Evolutionary conservation across 2,888 invertebrate genomes (phyloP).

Genomic region (Phlogophora meticulosa): DNA sequence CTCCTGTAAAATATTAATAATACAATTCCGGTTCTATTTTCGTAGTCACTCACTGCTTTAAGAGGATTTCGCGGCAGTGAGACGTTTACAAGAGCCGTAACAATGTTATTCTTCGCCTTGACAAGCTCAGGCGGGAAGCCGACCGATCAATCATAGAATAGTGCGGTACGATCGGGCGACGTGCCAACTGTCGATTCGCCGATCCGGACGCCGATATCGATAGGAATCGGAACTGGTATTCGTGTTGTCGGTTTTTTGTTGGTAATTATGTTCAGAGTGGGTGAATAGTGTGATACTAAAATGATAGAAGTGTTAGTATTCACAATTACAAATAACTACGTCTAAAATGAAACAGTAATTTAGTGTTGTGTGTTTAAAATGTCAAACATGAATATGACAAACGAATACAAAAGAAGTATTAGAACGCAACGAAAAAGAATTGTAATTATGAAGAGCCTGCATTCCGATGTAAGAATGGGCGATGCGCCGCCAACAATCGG

Average conservation of each 20-base stretch:
- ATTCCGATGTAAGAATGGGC: slow-evolving; percentile 45
- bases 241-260: slow-evolving; percentile 43
- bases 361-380: neutral
- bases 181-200: slow-evolving; percentile 73
- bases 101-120: slow-evolving; percentile 89
- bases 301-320: slow-evolving; percentile 1
- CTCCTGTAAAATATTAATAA: slow-evolving; percentile 65
- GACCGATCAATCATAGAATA: slow-evolving; percentile 86
- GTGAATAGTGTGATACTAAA: slow-evolving; percentile 8
- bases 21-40: slow-evolving; percentile 69
- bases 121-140: slow-evolving; percentile 83
- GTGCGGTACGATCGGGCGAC: slow-evolving; percentile 73
- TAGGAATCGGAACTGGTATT: slow-evolving; percentile 48
- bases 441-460: neutral
- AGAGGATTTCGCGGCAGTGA: slow-evolving; percentile 85
- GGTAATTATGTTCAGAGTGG: slow-evolving; percentile 35
- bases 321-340: neutral
- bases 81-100: slow-evolving; percentile 87
- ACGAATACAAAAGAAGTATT: neutral
- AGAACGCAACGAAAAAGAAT: neutral
- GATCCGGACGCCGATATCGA: slow-evolving; percentile 67
- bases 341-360: neutral
- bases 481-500: slow-evolving; percentile 62
- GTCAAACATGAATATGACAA: neutral
- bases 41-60: slow-evolving; percentile 73